Base-by-base conservation (phyloP, 2,888 invertebrate genomes). In the Yponomeuta malinellus region DNA sequence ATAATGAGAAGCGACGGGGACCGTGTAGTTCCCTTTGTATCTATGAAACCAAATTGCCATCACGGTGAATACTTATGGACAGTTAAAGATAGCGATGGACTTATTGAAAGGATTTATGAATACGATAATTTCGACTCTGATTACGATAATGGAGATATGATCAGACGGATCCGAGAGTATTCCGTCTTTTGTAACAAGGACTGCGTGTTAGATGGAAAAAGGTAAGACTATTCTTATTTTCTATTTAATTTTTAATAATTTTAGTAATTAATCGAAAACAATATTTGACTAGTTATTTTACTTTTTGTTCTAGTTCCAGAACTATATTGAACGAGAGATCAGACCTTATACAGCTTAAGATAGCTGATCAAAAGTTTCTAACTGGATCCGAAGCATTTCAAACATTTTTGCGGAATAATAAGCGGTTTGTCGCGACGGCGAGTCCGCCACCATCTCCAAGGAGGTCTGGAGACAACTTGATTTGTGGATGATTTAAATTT, bases 171-270 rank as follows among this genome's bases (percentile, higher is more conserved):
- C 70, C 80, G 90, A 74, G 81, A 90, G 73, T 90, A 91, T 81
- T 85, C 90, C 5, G 90, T 91, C 69, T 90, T 88, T 77, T 83
- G 82, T 70, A 89, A 90, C 73, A 88, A 87, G 70, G 89, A 90
- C 71, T 88, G 89, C 73, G 75, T 89, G 64, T 76, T 90, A 74
- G 88, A 90, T 78, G 84, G 82, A 74, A 75, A 81, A 70, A 82
- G 79, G 87, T 82, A 79, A 73, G 23, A 23, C 23, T 1, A 23
- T 23, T 23, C 23, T 23, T 23, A 23, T 23, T 23, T 23, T 23
- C 23, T 23, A 23, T 23, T 23, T 23, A 23, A 23, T 23, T 23
- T 23, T 23, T 23, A 23, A 1, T 23, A 23, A 23, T 23, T 23
- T 23, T 23, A 23, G 23, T 23, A 23, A 23, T 23, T 23, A 23